Conservation (phyloP, 1,140 invertebrate species). For the Apis dorsata region DNA sequence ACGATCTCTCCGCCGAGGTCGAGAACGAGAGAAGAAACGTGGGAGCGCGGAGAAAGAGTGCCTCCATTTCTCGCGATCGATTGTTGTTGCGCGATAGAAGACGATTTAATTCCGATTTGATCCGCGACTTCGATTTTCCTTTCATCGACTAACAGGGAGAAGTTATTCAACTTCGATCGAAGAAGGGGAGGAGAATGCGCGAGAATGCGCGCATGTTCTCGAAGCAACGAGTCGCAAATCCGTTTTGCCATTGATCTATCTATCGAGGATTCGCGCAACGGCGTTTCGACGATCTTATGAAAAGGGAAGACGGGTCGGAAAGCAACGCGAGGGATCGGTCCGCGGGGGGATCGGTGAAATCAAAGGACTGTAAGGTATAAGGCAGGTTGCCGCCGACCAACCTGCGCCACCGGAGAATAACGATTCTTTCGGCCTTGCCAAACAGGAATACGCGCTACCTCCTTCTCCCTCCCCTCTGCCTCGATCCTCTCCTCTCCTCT, state of each 20-base stretch:
- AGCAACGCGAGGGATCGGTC: slow-evolving; percentile 23
- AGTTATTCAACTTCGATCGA: too few relatives aligned
- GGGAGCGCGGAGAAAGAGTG: not conserved
- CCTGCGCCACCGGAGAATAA: slow-evolving; percentile 67
- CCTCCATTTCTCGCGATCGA: too few relatives aligned
- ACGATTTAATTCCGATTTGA: too few relatives aligned
- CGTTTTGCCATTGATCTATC: too few relatives aligned
- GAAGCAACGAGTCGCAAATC: not conserved
- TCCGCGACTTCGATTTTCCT: too few relatives aligned
- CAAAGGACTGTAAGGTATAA: slow-evolving; percentile 61
- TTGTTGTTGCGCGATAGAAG: too few relatives aligned
- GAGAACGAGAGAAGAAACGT: not conserved
- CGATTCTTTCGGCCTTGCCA: slow-evolving; percentile 72
- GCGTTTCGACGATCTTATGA: slow-evolving; percentile 38
- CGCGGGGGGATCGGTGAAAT: slow-evolving; percentile 66
- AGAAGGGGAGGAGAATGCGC: too few relatives aligned
- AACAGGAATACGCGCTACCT: slow-evolving; percentile 64
- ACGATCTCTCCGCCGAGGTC: not conserved
- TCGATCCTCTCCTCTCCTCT: slow-evolving; percentile 12
- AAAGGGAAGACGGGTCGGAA: slow-evolving; percentile 34
- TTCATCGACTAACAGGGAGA: too few relatives aligned
- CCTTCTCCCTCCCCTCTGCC: slow-evolving; percentile 6
- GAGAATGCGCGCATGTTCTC: not conserved
- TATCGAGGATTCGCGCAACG: slow-evolving; percentile 22
- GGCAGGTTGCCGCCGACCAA: slow-evolving; percentile 52